Base-by-base conservation (phyloP, 2,888 invertebrate genomes). In the Megastigmus dorsalis region DNA sequence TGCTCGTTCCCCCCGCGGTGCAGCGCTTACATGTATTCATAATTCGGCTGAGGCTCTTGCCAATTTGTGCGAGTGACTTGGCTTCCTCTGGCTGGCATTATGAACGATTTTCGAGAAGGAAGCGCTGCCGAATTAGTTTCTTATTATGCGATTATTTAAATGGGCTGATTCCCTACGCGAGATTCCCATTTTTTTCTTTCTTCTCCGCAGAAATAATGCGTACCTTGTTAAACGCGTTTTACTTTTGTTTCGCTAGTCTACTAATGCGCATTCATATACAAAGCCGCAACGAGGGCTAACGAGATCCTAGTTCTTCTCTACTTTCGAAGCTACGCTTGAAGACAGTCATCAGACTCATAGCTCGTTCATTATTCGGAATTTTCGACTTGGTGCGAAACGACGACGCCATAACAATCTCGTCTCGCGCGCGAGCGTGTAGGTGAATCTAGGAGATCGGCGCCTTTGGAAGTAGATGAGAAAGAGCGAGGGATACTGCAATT, bases 131-230 rank as follows among this genome's bases (percentile, higher is more conserved):
- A 72, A 59, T 72, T 52, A 36, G 57, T 50, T 59, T 66, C 65
- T 65, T 48, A 72, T 72, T 65, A 72, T 59, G 65, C 41, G 28
- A 74, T 74, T 68, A 74, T 67, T 74, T 38, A 74, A 74, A 62
- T 54, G 54, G 13, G 30, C 41, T 45, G 15, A 45, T 28, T 78
- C 50, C n/a, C 43, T 45, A 41, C 36, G 23, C 30, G n/a, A n/a
- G 33, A 28, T 3, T 6, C 41, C 30, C 15, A 54, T 20, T 72
- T 68, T 62, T n/a, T n/a, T n/a, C n/a, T n/a, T n/a, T n/a, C n/a
- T n/a, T n/a, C n/a, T n/a, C n/a, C n/a, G n/a, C 1, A 20, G 28
- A 15, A 36, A 48, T 74, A 74, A 62, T 33, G 57, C 63, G 48
- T n/a, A 23, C 10, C 73, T 74, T 48, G 55, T 74, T 74, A 62